Evolutionary conservation across 2,888 invertebrate genomes (phyloP).

Genomic region (Bombylius major): DNA sequence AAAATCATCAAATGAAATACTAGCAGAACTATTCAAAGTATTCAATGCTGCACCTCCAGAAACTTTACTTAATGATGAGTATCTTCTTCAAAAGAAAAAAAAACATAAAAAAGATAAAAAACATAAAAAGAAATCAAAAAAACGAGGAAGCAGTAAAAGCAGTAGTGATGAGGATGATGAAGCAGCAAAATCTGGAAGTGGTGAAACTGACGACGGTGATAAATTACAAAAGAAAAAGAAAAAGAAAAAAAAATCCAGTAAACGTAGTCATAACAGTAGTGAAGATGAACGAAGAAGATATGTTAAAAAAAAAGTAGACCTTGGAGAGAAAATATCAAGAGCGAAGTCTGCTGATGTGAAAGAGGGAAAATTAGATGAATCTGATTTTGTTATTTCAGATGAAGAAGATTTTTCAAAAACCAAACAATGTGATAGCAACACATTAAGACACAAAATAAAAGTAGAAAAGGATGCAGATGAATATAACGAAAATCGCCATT

Average conservation of each 20-base stretch:
- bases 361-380: slow-evolving; percentile 2
- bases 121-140: slow-evolving; percentile 29
- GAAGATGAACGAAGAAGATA: slow-evolving; percentile 23
- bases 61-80: slow-evolving; percentile 39
- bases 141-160: slow-evolving; percentile 17
- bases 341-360: neutral
- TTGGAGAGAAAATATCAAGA: too few species aligned
- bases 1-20: slow-evolving; percentile 48
- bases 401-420: slow-evolving; percentile 6
- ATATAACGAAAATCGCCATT: neutral
- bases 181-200: slow-evolving; percentile 18
- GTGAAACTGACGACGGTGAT: slow-evolving; percentile 5
- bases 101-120: slow-evolving; percentile 31
- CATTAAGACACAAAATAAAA: slow-evolving; percentile 7
- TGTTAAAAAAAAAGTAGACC: neutral
- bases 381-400: slow-evolving; percentile 12
- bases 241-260: slow-evolving; percentile 12
- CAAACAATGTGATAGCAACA: slow-evolving; percentile 4
- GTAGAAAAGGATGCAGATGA: slow-evolving; percentile 9
- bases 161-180: slow-evolving; percentile 17
- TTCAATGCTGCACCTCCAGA: slow-evolving; percentile 61
- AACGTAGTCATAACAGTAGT: slow-evolving; percentile 21
- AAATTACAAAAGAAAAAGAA: slow-evolving; percentile 20
- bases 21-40: slow-evolving; percentile 54
- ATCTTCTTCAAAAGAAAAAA: slow-evolving; percentile 25